A percentile compares a stretch with the other conserved stretches of the same genome.
These are phyloP conservation scores for Microvelia longipes DNA, from an alignment of 1,140 invertebrate species.

Conservation along the genomic window DNA sequence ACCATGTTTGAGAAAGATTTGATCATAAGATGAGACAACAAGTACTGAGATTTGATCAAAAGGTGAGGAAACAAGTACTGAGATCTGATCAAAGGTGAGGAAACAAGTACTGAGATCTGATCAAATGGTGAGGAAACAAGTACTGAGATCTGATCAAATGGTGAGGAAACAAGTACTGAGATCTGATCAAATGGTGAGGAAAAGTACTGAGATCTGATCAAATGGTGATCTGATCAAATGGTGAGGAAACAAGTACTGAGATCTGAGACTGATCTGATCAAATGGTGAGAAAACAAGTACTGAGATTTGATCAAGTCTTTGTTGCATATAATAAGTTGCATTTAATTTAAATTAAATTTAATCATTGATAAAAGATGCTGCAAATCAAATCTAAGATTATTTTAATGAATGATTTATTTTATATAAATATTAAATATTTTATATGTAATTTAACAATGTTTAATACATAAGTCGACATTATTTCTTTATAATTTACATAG, in stretches of 20 bases:
- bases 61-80: not conserved
- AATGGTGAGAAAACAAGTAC: conserved; percentile 1
- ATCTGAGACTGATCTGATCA: not conserved
- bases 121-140: not conserved
- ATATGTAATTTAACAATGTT: no score
- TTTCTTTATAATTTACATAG: no score
- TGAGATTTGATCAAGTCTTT: not conserved
- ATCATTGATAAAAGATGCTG: conserved; percentile 1
- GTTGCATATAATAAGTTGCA: not conserved
- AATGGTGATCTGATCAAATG: conserved; percentile 1
- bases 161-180: not conserved
- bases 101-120: not conserved
- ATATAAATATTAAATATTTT: no score
- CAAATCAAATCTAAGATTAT: no score
- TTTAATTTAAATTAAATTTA: not conserved
- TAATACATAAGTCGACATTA: no score
- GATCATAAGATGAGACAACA: not conserved
- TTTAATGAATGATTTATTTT: no score
- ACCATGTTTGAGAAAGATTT: not conserved
- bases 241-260: not conserved
- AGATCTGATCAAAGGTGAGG: not conserved
- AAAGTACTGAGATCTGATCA: not conserved
- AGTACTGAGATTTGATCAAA: not conserved
- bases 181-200: not conserved
- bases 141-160: conserved; percentile 1